Percentiles rank a stretch among this genome's conserved stretches.
These are phyloP conservation scores for Alcedo quadribrachys DNA, from an alignment of 2,797 vertebrate genomes.

Conservation along the genomic window DNA sequence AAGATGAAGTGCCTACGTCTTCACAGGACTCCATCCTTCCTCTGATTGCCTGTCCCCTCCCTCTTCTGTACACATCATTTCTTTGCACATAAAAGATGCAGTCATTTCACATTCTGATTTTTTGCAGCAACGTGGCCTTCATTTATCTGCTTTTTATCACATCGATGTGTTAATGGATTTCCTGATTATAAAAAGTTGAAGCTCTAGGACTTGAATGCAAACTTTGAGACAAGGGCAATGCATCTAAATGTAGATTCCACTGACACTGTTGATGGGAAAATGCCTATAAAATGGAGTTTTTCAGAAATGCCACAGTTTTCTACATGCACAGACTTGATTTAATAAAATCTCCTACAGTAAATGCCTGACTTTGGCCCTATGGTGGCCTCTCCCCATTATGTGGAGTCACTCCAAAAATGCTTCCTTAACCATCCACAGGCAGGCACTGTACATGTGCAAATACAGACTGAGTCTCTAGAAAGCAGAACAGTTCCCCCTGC, in stretches of 20 bases:
- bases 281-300: not conserved
- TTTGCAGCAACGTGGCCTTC: not conserved
- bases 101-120: not conserved
- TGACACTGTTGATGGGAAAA: not conserved
- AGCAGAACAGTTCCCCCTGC: not conserved
- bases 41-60: not conserved
- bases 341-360: not conserved
- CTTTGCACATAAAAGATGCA: not conserved
- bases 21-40: not conserved
- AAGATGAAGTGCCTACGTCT: not conserved
- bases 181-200: not conserved
- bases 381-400: not conserved
- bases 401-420: not conserved
- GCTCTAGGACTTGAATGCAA: not conserved
- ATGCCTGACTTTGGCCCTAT: not conserved
- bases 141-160: conserved; percentile 39
- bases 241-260: not conserved
- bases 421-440: not conserved
- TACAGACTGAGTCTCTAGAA: not conserved
- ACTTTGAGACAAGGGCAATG: conserved; percentile 14
- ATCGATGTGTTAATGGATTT: not conserved
- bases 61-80: not conserved
- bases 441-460: not conserved
- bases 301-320: not conserved
- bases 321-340: not conserved